These are phyloP conservation scores for Nesidiocoris tenuis DNA, from an alignment of 2,888 invertebrate species.

Conservation along the genomic window DNA sequence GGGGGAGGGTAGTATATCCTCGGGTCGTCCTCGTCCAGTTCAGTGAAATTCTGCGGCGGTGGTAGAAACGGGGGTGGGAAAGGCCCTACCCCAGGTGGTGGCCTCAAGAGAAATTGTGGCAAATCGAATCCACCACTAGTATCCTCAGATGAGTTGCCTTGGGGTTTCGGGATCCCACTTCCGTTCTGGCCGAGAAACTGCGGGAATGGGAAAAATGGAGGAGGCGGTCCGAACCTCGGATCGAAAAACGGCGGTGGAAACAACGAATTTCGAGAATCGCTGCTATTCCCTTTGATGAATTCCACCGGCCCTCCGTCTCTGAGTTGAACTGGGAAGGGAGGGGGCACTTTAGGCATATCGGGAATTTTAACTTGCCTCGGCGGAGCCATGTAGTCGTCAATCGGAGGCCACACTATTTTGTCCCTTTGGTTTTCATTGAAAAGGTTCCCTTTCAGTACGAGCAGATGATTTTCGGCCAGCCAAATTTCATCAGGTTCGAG, in stretches of 20 bases:
- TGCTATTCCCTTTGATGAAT: slow-evolving; percentile 65
- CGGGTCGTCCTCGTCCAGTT: slow-evolving; percentile 87
- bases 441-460: slow-evolving; percentile 78
- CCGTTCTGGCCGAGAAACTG: slow-evolving; percentile 20
- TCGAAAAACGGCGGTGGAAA: slow-evolving; percentile 59
- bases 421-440: slow-evolving; percentile 53
- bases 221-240: slow-evolving; percentile 48
- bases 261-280: slow-evolving; percentile 64
- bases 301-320: slow-evolving; percentile 81
- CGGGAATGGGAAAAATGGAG: slow-evolving; percentile 46
- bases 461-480: slow-evolving; percentile 83
- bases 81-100: slow-evolving; percentile 59
- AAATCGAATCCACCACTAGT: slow-evolving; percentile 60
- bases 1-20: slow-evolving; percentile 89
- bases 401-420: slow-evolving; percentile 67
- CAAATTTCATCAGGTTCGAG: slow-evolving; percentile 83
- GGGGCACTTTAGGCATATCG: slow-evolving; percentile 77
- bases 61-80: slow-evolving; percentile 63
- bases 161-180: slow-evolving; percentile 6
- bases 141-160: slow-evolving; percentile 67
- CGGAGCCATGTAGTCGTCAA: slow-evolving; percentile 81
- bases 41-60: slow-evolving; percentile 64
- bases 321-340: slow-evolving; percentile 91
- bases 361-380: slow-evolving; percentile 82
- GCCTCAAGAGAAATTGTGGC: slow-evolving; percentile 53